Evolutionary conservation across 1,140 invertebrate genomes (phyloP).

Genomic region (Sminthurides bifidus): DNA sequence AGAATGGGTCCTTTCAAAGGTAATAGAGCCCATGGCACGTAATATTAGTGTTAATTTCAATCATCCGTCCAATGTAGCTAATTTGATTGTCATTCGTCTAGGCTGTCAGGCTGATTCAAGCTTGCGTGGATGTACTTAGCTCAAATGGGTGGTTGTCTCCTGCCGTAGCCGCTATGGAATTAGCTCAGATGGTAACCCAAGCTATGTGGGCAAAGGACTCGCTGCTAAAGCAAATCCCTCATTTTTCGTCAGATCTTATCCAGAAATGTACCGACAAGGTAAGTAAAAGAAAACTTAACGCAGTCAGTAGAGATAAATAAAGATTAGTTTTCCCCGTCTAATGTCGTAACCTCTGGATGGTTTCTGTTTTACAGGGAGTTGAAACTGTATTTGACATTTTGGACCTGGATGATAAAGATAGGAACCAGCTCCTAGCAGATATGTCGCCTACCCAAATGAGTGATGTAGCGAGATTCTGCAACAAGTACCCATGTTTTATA

Average conservation of each 20-base stretch:
- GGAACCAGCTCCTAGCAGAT: conserved; percentile 65
- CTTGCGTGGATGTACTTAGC: conserved; percentile 95
- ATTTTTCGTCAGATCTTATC: conserved; percentile 82
- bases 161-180: conserved; percentile 96
- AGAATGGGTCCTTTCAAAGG: conserved; percentile 75
- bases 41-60: background rate
- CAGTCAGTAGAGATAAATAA: background rate
- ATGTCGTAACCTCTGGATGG: too few species aligned
- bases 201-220: conserved; percentile 99
- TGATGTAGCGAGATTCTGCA: conserved; percentile 95
- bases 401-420: conserved; percentile 91
- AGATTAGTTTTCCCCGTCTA: too few species aligned
- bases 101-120: conserved; percentile 83
- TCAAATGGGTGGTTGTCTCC: conserved; percentile 97
- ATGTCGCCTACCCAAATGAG: conserved; percentile 80
- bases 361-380: conserved; percentile 61
- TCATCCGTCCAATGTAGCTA: background rate
- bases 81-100: conserved; percentile 19
- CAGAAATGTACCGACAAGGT: conserved; percentile 82
- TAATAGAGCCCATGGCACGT: conserved; percentile 14
- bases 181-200: conserved; percentile 99
- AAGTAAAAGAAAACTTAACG: conserved; percentile 23
- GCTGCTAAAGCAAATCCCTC: conserved; percentile 91
- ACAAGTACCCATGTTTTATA: conserved; percentile 88
- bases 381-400: conserved; percentile 98